Evolutionary conservation across 1,140 invertebrate species (phyloP), one percentile per base, ranked within the genome.

Genomic region (Drosophila truncata): DNA sequence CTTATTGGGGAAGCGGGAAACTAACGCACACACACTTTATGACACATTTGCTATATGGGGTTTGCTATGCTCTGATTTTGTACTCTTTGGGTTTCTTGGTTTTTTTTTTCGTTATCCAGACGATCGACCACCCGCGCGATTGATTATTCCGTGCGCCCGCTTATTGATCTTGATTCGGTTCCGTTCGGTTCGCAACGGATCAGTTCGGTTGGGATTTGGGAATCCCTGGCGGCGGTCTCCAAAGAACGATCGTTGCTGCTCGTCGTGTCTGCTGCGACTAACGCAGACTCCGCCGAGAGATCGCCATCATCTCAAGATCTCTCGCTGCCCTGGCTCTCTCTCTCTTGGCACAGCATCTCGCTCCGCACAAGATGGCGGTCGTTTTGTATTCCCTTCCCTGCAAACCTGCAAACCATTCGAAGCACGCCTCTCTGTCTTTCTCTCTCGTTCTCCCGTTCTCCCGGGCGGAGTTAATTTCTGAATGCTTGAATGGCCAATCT

Each of bases 401-500:
- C 33, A 4, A 11, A 11, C 33, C 33, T 11, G 33, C 33, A 4
- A 11, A 11, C 10, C 33, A 33, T 29, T 29, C 8, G 27, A 29
- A 29, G 27, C 27, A 29, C 27, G 27, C 27, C 27, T 29, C 27
- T 29, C 27, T 29, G 6, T 29, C 27, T 29, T 2, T 25, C 27
- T 29, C 27, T 29, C 11, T 33, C 33, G 29, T 8, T 29, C 29
- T 29, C 29, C 8, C 29, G 29, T 8, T 29, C 29, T 29, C 8
- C 91, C 91, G 91, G 91, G 91, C 91, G 91, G 91, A 92, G 91
- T 92, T 92, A 92, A 92, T 92, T 91, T 82, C 80, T 91, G 80
- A 92, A 92, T 92, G 91, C 91, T 92, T 92, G 91, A 92, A 92
- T 92, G 91, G 91, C 91, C 91, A 92, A 92, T 92, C 91, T 92